Conservation (phyloP, 1,140 invertebrate species). For the Eueides isabella region DNA sequence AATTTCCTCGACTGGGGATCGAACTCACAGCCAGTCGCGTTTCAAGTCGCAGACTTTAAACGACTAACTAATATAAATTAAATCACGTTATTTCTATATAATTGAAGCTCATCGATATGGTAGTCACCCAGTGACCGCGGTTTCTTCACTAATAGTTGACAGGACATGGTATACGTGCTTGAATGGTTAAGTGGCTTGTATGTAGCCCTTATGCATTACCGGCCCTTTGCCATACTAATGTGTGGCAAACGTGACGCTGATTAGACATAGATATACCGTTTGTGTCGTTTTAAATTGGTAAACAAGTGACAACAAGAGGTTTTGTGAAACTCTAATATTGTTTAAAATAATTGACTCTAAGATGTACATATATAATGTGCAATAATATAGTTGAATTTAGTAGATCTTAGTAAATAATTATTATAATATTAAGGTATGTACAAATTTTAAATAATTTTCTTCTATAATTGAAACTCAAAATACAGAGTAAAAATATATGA, state of each 20-base stretch:
- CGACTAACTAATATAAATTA: not conserved
- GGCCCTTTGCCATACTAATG: constrained; percentile 31
- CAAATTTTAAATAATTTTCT: no score
- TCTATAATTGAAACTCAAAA: no score
- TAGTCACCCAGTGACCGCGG: constrained; percentile 25
- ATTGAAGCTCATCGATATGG: not conserved
- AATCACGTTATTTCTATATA: not conserved
- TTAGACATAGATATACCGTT: constrained; percentile 10
- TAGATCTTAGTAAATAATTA: no score
- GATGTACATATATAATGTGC: no score
- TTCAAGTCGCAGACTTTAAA: no score
- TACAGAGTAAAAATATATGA: no score
- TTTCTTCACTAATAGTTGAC: constrained; percentile 24
- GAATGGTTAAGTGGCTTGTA: constrained; percentile 5
- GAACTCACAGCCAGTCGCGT: no score
- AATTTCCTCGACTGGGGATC: no score
- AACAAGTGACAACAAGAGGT: not conserved
- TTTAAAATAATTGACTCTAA: no score
- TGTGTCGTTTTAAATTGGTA: not conserved
- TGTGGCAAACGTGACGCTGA: constrained; percentile 19
- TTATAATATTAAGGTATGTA: no score
- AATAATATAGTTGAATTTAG: no score
- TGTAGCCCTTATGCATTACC: constrained; percentile 6
- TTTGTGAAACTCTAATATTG: not conserved
- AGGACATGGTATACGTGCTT: constrained; percentile 24